Base-by-base conservation (phyloP, 2,797 vertebrate species). In the Chanos chanos region DNA sequence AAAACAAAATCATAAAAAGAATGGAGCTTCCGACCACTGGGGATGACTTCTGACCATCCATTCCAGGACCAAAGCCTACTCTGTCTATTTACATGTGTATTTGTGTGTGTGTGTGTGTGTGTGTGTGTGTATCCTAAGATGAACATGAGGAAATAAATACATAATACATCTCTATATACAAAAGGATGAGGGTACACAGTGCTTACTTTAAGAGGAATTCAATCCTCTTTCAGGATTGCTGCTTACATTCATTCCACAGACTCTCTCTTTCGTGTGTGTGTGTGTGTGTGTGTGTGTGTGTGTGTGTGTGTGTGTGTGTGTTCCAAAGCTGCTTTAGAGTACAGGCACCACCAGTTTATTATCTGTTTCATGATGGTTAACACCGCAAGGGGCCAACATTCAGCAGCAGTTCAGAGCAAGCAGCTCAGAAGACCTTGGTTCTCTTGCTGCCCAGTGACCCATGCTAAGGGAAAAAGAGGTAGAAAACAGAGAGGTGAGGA, bases 391-490 rank as follows among this genome's bases (percentile, higher is more conserved):
- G 54, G 45, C n/a, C n/a, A n/a, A n/a, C n/a, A n/a, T n/a, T n/a
- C 52, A 65, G 44, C 43, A 1, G 5, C 59, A 22, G 72, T 50
- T 48, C 31, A 48, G 56, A 59, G 62, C 27, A 4, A 55, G 28
- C 45, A 74, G 79, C 76, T 94, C 88, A 86, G 71, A 94, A 92
- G 66, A 95, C 89, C 80, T 93, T 91, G 77, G 86, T 88, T 68
- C 92, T 91, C 85, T 98, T 98, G 83, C 94, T 94, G 84, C 89
- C 92, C 80, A 96, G 85, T 12, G 95, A 97, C 66, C 94, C 92
- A 68, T 96, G 94, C 94, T 97, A 77, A 21, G 8, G 22, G 18
- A 48, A 9, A 45, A 28, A 31, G 50, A 49, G 9, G 41, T 34
- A 73, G 10, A 56, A 22, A 41, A 13, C 28, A 48, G 10, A 50